Percentiles rank a stretch among this genome's conserved stretches.
These are phyloP conservation scores for Mactromeris polynyma DNA, from an alignment of 2,888 invertebrate genomes.

Conservation along the genomic window DNA sequence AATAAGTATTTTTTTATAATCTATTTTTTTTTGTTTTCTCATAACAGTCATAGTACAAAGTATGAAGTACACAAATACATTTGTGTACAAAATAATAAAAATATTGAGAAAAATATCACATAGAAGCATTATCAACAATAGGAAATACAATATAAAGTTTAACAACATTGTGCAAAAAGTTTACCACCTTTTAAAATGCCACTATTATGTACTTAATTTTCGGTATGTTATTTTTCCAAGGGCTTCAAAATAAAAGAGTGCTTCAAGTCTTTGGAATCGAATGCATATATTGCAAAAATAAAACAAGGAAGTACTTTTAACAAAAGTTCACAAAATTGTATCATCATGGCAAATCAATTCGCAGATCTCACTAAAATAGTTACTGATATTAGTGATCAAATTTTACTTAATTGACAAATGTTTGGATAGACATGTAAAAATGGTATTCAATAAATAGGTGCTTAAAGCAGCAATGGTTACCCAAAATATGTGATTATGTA, in stretches of 20 bases:
- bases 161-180: not conserved
- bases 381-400: not conserved
- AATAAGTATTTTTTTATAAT: not conserved
- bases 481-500: not conserved
- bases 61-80: not conserved
- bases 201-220: not conserved
- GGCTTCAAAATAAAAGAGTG: not conserved
- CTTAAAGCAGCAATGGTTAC: not conserved
- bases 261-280: not conserved
- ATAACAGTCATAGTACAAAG: slow-evolving; percentile 7
- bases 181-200: not conserved
- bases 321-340: too few relatives aligned
- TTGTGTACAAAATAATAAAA: not conserved
- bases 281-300: not conserved
- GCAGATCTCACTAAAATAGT: not conserved
- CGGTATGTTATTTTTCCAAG: not conserved
- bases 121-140: not conserved
- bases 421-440: not conserved
- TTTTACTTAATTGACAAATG: not conserved
- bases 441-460: not conserved
- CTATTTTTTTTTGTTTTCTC: not conserved
- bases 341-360: not conserved
- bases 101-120: not conserved
- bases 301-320: too few relatives aligned
- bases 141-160: not conserved